Conservation (phyloP, 2,888 invertebrate genomes). For the Parnassius mnemosyne region DNA sequence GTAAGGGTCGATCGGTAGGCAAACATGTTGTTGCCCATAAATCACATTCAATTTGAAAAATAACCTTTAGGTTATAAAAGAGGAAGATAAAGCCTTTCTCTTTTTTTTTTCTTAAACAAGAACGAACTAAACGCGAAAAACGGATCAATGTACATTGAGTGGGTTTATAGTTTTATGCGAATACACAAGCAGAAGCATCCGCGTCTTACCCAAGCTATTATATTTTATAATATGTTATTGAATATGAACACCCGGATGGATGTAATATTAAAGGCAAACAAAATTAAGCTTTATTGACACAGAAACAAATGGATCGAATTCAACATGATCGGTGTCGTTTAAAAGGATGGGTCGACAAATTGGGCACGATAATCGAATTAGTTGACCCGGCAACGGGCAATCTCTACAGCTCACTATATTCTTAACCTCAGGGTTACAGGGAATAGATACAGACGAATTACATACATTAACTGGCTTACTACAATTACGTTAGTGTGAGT, state of each 20-base stretch:
- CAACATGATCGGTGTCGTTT: conserved; percentile 48
- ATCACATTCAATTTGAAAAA: no score
- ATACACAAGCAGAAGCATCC: no score
- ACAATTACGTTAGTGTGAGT: conserved; percentile 17
- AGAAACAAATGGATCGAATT: conserved; percentile 47
- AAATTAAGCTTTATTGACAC: conserved; percentile 29
- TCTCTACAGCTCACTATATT: conserved; percentile 49
- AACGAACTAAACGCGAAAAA: no score
- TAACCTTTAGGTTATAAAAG: no score
- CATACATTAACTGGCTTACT: conserved; percentile 27
- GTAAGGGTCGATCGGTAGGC: no score
- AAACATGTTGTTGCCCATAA: no score
- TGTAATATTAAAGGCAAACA: conserved; percentile 29
- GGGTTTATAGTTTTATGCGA: no score
- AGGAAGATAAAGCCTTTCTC: no score
- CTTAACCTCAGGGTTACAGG: conserved; percentile 41
- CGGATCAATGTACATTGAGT: no score
- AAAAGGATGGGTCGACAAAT: conserved; percentile 63
- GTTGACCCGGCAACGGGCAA: conserved; percentile 67
- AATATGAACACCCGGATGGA: conserved; percentile 12
- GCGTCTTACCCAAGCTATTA: not conserved
- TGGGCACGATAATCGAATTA: conserved; percentile 76
- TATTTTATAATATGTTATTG: not conserved
- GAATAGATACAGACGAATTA: conserved; percentile 4
- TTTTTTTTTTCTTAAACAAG: no score